Percentiles rank a stretch among this genome's conserved stretches.
These are phyloP conservation scores for Tachyglossus aculeatus DNA, from an alignment of 2,797 vertebrate genomes.

Conservation along the genomic window DNA sequence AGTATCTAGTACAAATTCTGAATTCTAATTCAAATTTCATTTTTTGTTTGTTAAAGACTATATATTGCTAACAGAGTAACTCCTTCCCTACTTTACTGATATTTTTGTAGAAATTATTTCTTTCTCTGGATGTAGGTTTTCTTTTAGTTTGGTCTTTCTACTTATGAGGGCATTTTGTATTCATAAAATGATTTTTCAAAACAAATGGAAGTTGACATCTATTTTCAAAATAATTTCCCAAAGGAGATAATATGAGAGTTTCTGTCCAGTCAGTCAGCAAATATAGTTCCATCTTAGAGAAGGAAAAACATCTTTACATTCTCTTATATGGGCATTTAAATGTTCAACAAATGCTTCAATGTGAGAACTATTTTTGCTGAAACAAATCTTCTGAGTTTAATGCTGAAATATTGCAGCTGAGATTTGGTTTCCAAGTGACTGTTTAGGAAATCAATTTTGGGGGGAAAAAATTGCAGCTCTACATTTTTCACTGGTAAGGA, in stretches of 20 bases:
- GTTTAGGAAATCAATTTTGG: background rate
- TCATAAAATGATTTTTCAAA: conserved; percentile 7
- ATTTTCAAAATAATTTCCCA: background rate
- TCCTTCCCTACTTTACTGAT: no score
- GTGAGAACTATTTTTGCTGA: no score
- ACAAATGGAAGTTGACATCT: background rate
- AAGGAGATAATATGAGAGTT: background rate
- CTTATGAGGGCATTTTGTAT: background rate
- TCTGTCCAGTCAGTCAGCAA: no score
- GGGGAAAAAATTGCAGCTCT: background rate
- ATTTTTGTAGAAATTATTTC: background rate
- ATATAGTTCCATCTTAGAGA: background rate
- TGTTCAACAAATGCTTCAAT: no score
- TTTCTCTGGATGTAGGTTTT: no score
- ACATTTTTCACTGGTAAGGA: background rate
- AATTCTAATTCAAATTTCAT: no score
- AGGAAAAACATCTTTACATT: background rate
- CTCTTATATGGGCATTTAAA: no score
- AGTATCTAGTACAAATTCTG: no score
- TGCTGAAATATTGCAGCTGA: background rate
- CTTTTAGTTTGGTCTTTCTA: background rate
- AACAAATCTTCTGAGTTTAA: background rate
- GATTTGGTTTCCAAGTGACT: background rate
- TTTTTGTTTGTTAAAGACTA: no score
- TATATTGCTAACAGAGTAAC: no score